Base-by-base conservation (phyloP, 2,797 vertebrate genomes). In the Dallia pectoralis region DNA sequence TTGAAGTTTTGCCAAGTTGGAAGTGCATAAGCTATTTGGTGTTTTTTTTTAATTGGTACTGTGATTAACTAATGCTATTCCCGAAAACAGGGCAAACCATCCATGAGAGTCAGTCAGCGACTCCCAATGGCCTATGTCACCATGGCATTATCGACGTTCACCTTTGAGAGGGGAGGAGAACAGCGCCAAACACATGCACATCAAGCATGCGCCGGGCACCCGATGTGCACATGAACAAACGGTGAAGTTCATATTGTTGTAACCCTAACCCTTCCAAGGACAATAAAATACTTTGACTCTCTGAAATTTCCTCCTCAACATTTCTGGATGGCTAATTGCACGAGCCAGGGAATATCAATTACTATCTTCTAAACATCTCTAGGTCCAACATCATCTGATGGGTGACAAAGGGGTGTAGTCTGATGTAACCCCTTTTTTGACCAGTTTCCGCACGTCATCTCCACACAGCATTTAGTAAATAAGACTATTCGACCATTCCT, bases 381-480 rank as follows among this genome's bases (percentile, higher is more conserved):
- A 40, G n/a, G n/a, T 27, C 2, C 27, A 15, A 22, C 25, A 69
- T 49, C 49, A 93, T 93, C 92, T 93, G 87, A 72, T 93, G 89
- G 56, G 90, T 93, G 79, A 94, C 91, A 77, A 93, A 93, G 29
- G 91, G 93, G 81, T 93, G 92, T 1, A 93, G 82, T 59, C 87
- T 86, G 76, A 94, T 89, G 44, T 93, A 91, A 8, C 91, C 91
- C 69, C 89, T 87, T 78, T 93, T 29, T 91, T 83, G 78, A 94
- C 93, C 85, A 93, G 78, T 82, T 93, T 93, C 89, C 93, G 93
- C 76, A 93, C 91, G 9, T 94, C 92, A 8, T 93, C 93, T 67
- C 94, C 86, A 53, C 93, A 93, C 83, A 94, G 91, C 82, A 93
- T 85, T 69, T 92, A 91, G n/a, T 94, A 93, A 91, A 92, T 94